A percentile compares a stretch with the other conserved stretches of the same genome.
Conservation (phyloP, 2,113 vertebrate species). For the Rhinichthys klamathensis region DNA sequence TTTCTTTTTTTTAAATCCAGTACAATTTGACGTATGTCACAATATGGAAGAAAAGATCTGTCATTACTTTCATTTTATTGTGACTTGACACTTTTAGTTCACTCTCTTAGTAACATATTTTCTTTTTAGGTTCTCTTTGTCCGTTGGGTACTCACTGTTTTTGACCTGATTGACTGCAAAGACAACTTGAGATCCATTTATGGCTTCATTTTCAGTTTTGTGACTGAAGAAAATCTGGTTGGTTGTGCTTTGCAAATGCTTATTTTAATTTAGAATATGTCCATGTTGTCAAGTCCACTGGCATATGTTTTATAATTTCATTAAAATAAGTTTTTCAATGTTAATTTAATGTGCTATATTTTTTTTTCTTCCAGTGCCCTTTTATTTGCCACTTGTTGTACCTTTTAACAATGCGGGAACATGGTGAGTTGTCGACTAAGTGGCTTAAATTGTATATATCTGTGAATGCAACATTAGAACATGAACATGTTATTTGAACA, state of each 20-base stretch:
- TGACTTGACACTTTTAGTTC: background rate
- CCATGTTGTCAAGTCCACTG: background rate
- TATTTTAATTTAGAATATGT: background rate
- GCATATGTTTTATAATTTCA: background rate
- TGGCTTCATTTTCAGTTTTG: slow-evolving; percentile 89
- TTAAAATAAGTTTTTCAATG: background rate
- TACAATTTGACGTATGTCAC: background rate
- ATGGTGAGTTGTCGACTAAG: slow-evolving; percentile 75
- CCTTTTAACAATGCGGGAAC: slow-evolving; percentile 88
- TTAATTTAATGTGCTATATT: background rate
- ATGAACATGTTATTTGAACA: background rate
- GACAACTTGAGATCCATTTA: slow-evolving; percentile 87
- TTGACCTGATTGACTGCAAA: slow-evolving; percentile 90
- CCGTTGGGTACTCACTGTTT: slow-evolving; percentile 90
- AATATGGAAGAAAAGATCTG: background rate
- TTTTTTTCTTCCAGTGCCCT: slow-evolving; percentile 82
- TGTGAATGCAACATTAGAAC: background rate
- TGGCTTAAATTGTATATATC: background rate
- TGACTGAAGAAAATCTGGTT: slow-evolving; percentile 88
- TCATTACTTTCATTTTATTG: background rate
- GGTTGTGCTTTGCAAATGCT: background rate
- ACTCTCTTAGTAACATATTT: background rate
- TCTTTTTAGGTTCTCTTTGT: slow-evolving; percentile 84
- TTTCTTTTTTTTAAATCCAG: background rate
- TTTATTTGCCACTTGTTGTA: slow-evolving; percentile 88